phyloP scores from a whole-genome alignment of 2,888 invertebrate genomes.

The Hypselothyrea guttata region DNA sequence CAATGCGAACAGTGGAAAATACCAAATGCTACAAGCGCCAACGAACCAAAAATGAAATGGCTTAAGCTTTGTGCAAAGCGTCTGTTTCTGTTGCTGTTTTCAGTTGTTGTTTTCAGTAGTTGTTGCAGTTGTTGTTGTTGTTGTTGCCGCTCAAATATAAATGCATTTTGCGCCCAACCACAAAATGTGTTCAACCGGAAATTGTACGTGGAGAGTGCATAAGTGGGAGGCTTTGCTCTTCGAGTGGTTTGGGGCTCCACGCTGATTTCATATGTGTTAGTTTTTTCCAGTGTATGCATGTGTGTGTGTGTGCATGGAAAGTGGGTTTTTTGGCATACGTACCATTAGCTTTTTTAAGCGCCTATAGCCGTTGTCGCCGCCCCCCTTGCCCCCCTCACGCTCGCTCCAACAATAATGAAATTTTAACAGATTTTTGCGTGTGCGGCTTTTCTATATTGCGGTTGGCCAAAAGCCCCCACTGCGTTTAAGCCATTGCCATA shows the following conservation, averaged over 20 bases:
- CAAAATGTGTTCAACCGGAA: conserved; percentile 81
- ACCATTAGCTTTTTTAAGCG: conserved; percentile 70
- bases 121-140: conserved; percentile 32
- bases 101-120: conserved; percentile 25
- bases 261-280: background rate
- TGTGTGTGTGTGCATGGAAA: conserved; percentile 6
- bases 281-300: conserved; percentile 9
- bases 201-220: conserved; percentile 75
- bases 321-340: conserved; percentile 52
- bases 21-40: conserved; percentile 62
- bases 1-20: conserved; percentile 59
- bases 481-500: conserved; percentile 24
- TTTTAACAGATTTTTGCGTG: conserved; percentile 69
- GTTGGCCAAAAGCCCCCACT: conserved; percentile 53
- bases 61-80: conserved; percentile 70
- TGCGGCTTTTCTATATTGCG: conserved; percentile 65
- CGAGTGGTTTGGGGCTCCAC: background rate
- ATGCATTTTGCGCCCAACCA: conserved; percentile 77
- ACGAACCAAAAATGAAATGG: conserved; percentile 77
- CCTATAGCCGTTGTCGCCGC: conserved; percentile 44
- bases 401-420: conserved; percentile 47
- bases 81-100: conserved; percentile 35
- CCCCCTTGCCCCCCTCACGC: background rate
- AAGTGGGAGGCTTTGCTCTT: conserved; percentile 49
- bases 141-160: conserved; percentile 69